Evolutionary conservation across 2,797 vertebrate species (phyloP), one percentile per base, ranked within the genome.

Genomic region (Linurgus olivaceus): DNA sequence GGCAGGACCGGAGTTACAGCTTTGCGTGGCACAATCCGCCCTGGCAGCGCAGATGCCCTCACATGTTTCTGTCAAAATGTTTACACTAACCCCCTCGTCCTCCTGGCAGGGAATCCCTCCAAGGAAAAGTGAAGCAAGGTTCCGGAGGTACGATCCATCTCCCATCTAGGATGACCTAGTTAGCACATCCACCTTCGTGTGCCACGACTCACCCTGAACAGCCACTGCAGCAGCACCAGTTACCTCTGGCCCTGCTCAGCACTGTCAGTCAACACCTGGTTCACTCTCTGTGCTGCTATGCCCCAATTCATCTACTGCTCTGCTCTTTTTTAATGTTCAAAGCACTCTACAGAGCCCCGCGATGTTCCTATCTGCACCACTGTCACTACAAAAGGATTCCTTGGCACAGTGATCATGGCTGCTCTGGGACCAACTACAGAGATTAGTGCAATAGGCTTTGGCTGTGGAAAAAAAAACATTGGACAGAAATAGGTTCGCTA

Each of bases 1-100:
- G 0, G 68, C 16, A 28, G 25, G 62, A n/a, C 20, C 2, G 4
- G 3, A 29, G 50, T 1, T 5, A 7, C 11, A 2, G 61, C 50
- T 40, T 10, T 3, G 13, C 38, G 0, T 0, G 35, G 65, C 58
- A 21, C 20, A 7, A 20, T 3, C 40, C 23, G 7, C 6, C 17
- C 86, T 6, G 47, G 10, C n/a, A 72, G 66, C 14, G 1, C 72
- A 28, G 73, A 38, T 52, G 66, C 31, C 51, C 10, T 37, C 5
- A 2, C 10, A 0, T 7, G 40, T 28, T 72, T 38, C 71, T 85
- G 80, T 78, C 93, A 76, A 38, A 87, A 58, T 18, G 76, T 68
- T 87, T 82, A 44, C 3, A 2, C 50, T 26, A 77, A 80, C 17
- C 25, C 78, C 51, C 57, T 66, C 80, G n/a, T 44, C 37, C 45